phyloP scores from a whole-genome alignment of 2,888 invertebrate genomes.

The Chironomus tentans region DNA sequence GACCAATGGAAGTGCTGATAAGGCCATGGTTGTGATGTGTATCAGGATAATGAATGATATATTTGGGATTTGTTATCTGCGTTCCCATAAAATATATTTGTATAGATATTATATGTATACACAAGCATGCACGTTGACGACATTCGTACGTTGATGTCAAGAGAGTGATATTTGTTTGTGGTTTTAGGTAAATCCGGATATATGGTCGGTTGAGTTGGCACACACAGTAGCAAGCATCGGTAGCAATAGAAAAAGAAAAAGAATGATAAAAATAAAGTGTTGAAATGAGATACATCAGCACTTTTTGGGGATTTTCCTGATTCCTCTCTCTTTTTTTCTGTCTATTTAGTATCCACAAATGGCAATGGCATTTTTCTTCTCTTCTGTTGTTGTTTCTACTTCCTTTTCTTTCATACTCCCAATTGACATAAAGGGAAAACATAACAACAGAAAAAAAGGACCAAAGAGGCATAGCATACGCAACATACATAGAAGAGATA shows the following conservation, averaged over 20 bases:
- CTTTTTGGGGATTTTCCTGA: neutral
- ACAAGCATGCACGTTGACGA: neutral
- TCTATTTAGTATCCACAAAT: neutral
- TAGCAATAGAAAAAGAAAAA: neutral
- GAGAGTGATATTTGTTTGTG: neutral
- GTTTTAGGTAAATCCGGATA: neutral
- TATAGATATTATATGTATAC: too few species aligned
- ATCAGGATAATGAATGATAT: slow-evolving; percentile 47
- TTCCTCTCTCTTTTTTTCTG: neutral
- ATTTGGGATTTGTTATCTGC: slow-evolving; percentile 46
- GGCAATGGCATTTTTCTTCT: too few species aligned
- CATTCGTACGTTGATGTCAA: neutral
- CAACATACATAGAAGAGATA: too few species aligned
- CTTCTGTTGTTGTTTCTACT: too few species aligned
- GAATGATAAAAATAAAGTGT: slow-evolving; percentile 14
- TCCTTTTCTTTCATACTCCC: neutral
- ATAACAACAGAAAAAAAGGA: too few species aligned
- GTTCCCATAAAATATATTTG: slow-evolving; percentile 26
- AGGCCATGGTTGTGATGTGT: slow-evolving; percentile 49
- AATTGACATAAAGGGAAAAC: neutral
- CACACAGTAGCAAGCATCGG: neutral
- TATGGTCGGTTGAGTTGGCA: neutral
- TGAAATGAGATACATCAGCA: slow-evolving; percentile 13
- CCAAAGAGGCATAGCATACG: too few species aligned
- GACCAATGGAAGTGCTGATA: slow-evolving; percentile 50